A percentile compares a stretch with the other conserved stretches of the same genome.
phyloP scores from a whole-genome alignment of 2,797 vertebrate genomes.

The Catamblyrhynchus diadema region DNA sequence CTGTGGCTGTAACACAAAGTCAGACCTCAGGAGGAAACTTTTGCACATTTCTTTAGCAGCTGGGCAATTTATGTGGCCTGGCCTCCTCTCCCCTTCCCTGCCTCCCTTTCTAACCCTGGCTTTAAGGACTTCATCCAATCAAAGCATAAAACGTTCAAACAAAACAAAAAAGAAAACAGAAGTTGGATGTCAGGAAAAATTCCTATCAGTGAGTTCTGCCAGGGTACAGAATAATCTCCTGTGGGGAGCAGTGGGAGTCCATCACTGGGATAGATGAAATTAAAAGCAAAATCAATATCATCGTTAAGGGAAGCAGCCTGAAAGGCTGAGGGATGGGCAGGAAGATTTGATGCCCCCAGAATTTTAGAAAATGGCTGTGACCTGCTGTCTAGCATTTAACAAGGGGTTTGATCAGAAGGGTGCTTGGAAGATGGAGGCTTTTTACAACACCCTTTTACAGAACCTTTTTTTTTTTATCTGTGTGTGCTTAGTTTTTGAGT shows the following conservation, averaged over 20 bases:
- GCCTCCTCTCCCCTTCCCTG: background rate
- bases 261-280: conserved; percentile 40
- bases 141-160: conserved; percentile 28
- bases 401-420: background rate
- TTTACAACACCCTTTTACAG: background rate
- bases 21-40: background rate
- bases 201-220: conserved; percentile 29
- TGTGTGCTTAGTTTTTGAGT: background rate
- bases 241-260: conserved; percentile 56
- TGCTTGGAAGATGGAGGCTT: background rate
- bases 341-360: conserved; percentile 24
- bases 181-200: conserved; percentile 27
- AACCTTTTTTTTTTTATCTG: background rate
- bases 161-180: conserved; percentile 35
- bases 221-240: conserved; percentile 13
- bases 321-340: conserved; percentile 37
- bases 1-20: background rate
- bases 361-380: conserved; percentile 45
- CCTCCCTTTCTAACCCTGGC: background rate
- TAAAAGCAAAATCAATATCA: conserved; percentile 67
- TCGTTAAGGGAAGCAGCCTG: conserved; percentile 44
- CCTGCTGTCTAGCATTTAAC: conserved; percentile 14
- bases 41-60: background rate
- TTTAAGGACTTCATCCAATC: conserved; percentile 32
- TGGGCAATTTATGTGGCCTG: background rate